These are phyloP conservation scores for Noctua janthe DNA, from an alignment of 2,888 invertebrate species.

Conservation along the genomic window DNA sequence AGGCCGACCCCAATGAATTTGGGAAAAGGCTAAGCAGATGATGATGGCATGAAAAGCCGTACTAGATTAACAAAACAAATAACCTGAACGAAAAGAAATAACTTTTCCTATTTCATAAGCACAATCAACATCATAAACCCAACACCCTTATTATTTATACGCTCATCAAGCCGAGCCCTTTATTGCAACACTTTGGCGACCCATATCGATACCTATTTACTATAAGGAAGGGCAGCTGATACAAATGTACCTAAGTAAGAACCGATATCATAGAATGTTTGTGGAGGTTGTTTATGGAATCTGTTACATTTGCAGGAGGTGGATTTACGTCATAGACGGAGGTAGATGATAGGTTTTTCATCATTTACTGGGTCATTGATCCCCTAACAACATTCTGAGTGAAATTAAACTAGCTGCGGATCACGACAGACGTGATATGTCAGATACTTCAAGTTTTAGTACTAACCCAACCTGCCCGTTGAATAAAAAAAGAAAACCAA, in stretches of 20 bases:
- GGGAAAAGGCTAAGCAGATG: neutral
- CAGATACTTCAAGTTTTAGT: too few relatives aligned
- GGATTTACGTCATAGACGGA: neutral
- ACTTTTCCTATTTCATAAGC: conserved; percentile 1
- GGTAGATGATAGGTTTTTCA: neutral
- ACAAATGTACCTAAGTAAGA: conserved; percentile 28
- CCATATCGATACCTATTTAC: conserved; percentile 23
- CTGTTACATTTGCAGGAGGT: neutral
- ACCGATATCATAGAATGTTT: conserved; percentile 27
- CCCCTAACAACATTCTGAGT: neutral
- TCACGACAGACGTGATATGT: too few relatives aligned
- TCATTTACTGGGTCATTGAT: neutral
- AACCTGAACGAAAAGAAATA: conserved; percentile 21
- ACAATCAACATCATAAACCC: neutral
- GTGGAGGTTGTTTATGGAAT: conserved; percentile 13
- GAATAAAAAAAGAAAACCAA: too few relatives aligned
- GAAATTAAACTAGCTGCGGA: too few relatives aligned
- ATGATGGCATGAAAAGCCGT: neutral
- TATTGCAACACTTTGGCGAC: conserved; percentile 25
- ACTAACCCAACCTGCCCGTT: too few relatives aligned
- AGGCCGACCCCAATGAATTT: too few relatives aligned
- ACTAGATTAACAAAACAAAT: conserved; percentile 30
- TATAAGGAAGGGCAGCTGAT: conserved; percentile 14
- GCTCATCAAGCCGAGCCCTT: conserved; percentile 30
- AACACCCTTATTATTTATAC: conserved; percentile 38